Evolutionary conservation across 2,888 invertebrate species (phyloP), one percentile per base, ranked within the genome.

Genomic region (Torymus texanus): DNA sequence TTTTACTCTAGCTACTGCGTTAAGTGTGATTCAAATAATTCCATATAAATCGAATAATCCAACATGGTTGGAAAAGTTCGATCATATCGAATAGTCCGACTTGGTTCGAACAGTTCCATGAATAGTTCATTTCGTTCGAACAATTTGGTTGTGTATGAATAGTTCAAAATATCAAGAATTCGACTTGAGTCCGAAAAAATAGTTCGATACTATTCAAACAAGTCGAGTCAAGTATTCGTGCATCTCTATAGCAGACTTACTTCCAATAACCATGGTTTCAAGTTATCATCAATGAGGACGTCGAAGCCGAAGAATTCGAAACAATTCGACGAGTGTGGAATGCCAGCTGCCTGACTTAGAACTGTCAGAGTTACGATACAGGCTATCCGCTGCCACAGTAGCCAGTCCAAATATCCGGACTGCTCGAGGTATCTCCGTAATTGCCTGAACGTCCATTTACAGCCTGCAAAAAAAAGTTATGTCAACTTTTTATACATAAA

Each of bases 271-370:
- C 97, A 97, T 0, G 97, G 97, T 83, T 95, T 94, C 82, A 97
- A 90, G 75, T 94, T 92, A 65, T 94, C 94, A 87, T 98, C 97
- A 0, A 98, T 93, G 65, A 98, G 91, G 62, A 98, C 94, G 89
- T 98, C 97, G 88, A 97, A 97, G 1, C 97, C 97, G 87, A 97
- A 97, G 87, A 97, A 94, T 88, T 97, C 97, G 89, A 96, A 96
- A 90, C 96, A 96, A 90, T 96, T 96, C 51, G 93, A 92, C 0
- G 94, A 93, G 11, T 92, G 93, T 0, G 95, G 95, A 12, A 95
- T 93, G 51, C 94, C 93, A 29, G 94, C 92, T 0, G 94, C 93
- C 88, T 97, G 96, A 70, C 95, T 95, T 21, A 96, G 90, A 21
- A 96, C 91, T 0, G 96, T 96, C 65, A 97, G 90, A 3, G 95